Evolutionary conservation across 2,113 vertebrate genomes (phyloP).

Genomic region (Labrus mixtus): DNA sequence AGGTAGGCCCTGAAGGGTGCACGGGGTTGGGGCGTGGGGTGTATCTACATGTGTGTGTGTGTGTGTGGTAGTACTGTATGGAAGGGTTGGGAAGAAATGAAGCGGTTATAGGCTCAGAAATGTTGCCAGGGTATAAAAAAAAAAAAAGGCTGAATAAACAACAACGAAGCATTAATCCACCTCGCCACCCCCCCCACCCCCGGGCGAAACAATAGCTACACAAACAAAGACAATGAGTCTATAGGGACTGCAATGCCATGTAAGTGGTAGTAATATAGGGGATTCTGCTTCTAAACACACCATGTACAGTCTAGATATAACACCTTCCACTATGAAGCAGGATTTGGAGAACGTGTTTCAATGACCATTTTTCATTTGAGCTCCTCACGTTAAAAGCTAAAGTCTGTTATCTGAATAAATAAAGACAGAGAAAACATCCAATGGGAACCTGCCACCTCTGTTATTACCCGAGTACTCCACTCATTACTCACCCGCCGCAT

Average conservation of each 20-base stretch:
- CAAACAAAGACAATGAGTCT: constrained; percentile 40
- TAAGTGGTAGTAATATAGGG: constrained; percentile 36
- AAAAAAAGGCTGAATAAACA: constrained; percentile 36
- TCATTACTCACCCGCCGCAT: too few relatives aligned
- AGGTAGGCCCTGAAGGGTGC: constrained; percentile 61
- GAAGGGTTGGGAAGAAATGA: constrained; percentile 16
- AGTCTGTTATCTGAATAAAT: neutral
- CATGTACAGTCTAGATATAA: neutral
- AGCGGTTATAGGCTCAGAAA: constrained; percentile 52
- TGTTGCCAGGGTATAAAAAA: constrained; percentile 21
- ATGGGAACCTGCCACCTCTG: neutral
- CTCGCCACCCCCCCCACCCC: constrained; percentile 20
- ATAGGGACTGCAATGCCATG: neutral
- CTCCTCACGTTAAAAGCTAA: neutral
- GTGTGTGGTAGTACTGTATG: constrained; percentile 5
- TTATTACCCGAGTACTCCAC: too few relatives aligned
- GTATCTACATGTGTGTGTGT: constrained; percentile 18
- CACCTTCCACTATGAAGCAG: neutral
- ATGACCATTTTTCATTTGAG: neutral
- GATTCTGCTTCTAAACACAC: neutral
- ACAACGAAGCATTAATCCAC: constrained; percentile 63
- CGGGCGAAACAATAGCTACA: constrained; percentile 52
- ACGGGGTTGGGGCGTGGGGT: constrained; percentile 17
- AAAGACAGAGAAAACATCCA: too few relatives aligned
- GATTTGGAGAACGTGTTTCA: too few relatives aligned